A percentile compares a stretch with the other conserved stretches of the same genome.
Conservation (phyloP, 2,888 invertebrate species). For the Drosophila austrosaltans region DNA sequence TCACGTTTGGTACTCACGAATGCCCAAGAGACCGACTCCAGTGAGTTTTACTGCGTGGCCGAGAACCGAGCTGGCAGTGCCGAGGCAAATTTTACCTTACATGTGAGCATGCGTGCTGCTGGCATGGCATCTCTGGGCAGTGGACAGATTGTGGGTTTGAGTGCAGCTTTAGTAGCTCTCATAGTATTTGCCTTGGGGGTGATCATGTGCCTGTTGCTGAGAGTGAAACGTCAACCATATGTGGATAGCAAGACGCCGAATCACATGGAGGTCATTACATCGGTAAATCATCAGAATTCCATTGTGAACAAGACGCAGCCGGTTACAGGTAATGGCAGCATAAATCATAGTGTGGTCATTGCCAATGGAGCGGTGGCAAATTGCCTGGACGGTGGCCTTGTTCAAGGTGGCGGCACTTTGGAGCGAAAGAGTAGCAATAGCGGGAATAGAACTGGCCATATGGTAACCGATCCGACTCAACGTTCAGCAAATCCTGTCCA, state of each 20-base stretch:
- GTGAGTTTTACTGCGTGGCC: slow-evolving; percentile 94
- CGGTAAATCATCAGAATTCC: slow-evolving; percentile 85
- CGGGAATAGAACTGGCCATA: slow-evolving; percentile 20
- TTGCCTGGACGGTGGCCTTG: slow-evolving; percentile 62
- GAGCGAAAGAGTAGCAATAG: slow-evolving; percentile 70
- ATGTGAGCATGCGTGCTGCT: slow-evolving; percentile 90
- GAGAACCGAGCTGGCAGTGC: slow-evolving; percentile 94
- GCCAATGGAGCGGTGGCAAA: slow-evolving; percentile 85
- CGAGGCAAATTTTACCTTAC: slow-evolving; percentile 94
- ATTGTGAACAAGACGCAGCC: slow-evolving; percentile 84
- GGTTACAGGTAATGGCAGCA: slow-evolving; percentile 83
- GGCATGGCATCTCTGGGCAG: slow-evolving; percentile 92
- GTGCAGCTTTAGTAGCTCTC: slow-evolving; percentile 91
- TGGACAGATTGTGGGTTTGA: slow-evolving; percentile 93
- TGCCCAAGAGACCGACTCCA: slow-evolving; percentile 92
- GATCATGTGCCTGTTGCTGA: slow-evolving; percentile 89
- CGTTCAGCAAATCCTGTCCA: slow-evolving; percentile 87
- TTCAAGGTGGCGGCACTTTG: slow-evolving; percentile 50
- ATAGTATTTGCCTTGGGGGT: slow-evolving; percentile 90
- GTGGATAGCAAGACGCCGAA: slow-evolving; percentile 91
- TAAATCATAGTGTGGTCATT: slow-evolving; percentile 85
- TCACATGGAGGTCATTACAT: slow-evolving; percentile 89
- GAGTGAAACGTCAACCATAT: slow-evolving; percentile 89
- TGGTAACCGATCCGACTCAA: slow-evolving; percentile 59
- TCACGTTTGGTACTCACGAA: slow-evolving; percentile 91